A percentile compares a stretch with the other conserved stretches of the same genome.
Conservation (phyloP, 2,888 invertebrate genomes). For the Andrena haemorrhoa region DNA sequence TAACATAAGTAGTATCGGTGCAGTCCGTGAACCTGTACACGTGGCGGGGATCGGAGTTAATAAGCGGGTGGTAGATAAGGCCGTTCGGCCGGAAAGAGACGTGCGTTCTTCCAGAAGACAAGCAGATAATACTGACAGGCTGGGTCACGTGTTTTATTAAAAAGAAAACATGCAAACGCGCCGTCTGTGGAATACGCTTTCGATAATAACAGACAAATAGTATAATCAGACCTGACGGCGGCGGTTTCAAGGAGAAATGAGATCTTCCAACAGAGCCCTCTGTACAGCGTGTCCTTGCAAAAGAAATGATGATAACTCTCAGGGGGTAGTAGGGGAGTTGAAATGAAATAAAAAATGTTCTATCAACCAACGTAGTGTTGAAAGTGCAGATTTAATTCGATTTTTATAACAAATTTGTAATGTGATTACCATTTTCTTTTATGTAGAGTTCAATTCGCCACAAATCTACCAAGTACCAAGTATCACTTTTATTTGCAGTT, state of each 20-base stretch:
- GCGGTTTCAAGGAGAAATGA: slow-evolving; percentile 13
- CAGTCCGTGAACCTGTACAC: slow-evolving; percentile 16
- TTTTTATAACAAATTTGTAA: too few species aligned
- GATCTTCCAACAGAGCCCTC: too few species aligned
- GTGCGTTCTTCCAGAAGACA: slow-evolving; percentile 76
- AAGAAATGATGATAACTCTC: neutral
- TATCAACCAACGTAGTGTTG: too few species aligned
- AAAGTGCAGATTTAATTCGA: too few species aligned
- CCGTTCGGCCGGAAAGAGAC: slow-evolving; percentile 72
- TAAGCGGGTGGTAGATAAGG: slow-evolving; percentile 75
- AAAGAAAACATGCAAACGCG: slow-evolving; percentile 51
- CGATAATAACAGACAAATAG: slow-evolving; percentile 27
- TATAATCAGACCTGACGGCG: slow-evolving; percentile 5
- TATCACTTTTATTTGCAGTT: too few species aligned
- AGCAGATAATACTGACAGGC: slow-evolving; percentile 72
- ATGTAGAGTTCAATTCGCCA: too few species aligned
- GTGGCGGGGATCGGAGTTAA: slow-evolving; percentile 72
- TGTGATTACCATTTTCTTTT: too few species aligned
- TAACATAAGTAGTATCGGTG: slow-evolving; percentile 14
- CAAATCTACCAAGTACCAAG: too few species aligned
- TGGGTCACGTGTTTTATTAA: slow-evolving; percentile 43
- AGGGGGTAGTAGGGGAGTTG: too few species aligned
- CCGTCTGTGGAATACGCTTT: slow-evolving; percentile 36
- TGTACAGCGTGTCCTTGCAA: neutral
- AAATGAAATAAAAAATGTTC: too few species aligned